Percentiles rank a stretch among this genome's conserved stretches.
phyloP scores from a whole-genome alignment of 2,888 invertebrate species.

The Chalcosyrphus nemorum region DNA sequence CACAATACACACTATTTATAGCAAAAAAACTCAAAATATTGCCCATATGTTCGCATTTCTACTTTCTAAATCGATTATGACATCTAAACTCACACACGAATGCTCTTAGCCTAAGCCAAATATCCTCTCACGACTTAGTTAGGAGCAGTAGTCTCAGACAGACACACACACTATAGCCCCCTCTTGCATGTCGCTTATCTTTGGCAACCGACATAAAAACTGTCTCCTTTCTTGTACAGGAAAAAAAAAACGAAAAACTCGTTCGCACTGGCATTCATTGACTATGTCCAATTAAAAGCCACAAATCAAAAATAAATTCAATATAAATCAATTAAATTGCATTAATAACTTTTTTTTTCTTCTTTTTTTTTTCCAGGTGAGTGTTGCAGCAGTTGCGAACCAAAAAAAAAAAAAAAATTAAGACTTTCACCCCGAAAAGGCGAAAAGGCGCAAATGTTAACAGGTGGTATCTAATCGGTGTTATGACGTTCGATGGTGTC shows the following conservation, averaged over 20 bases:
- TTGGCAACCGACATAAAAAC: conserved; percentile 7
- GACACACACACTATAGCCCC: neutral
- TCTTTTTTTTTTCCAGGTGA: conserved; percentile 54
- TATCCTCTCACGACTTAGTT: conserved; percentile 37
- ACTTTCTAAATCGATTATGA: conserved; percentile 73
- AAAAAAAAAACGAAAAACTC: too few relatives aligned
- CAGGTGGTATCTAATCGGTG: conserved; percentile 60
- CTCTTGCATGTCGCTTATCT: neutral
- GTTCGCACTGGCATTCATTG: conserved; percentile 45
- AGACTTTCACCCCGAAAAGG: conserved; percentile 65
- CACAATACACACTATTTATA: neutral
- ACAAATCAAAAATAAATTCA: conserved; percentile 69
- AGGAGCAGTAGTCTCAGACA: neutral
- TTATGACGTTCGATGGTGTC: conserved; percentile 34
- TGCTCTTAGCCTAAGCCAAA: conserved; percentile 5
- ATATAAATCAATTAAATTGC: conserved; percentile 63
- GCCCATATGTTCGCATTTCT: conserved; percentile 33
- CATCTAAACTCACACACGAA: conserved; percentile 41
- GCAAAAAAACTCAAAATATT: neutral
- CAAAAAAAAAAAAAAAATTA: neutral
- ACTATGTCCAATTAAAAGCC: conserved; percentile 65
- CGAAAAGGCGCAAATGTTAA: conserved; percentile 54
- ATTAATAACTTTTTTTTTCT: conserved; percentile 53
- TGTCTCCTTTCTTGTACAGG: conserved; percentile 31
- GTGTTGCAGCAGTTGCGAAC: conserved; percentile 2